A percentile compares a stretch with the other conserved stretches of the same genome.
Evolutionary conservation across 2,113 vertebrate species (phyloP).

Genomic region (Vanacampus margaritifer): DNA sequence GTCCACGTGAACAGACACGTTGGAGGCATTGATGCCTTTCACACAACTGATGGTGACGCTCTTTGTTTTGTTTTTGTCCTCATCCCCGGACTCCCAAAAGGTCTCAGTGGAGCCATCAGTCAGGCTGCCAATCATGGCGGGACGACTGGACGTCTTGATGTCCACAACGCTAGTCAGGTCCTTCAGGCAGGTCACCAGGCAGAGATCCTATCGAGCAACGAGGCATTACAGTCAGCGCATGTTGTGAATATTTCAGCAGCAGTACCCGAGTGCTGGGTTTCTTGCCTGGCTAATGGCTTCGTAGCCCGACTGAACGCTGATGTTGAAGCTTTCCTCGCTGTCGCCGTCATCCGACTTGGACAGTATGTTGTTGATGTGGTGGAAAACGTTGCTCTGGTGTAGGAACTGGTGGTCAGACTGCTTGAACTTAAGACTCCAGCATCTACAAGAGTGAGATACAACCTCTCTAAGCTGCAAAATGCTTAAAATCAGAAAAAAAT

Average conservation of each 20-base stretch:
- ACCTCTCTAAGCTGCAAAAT: not conserved
- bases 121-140: constrained; percentile 98
- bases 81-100: constrained; percentile 98
- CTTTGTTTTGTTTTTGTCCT: constrained; percentile 99
- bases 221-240: constrained; percentile 1
- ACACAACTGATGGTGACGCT: constrained; percentile 95
- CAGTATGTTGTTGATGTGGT: constrained; percentile 99
- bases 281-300: constrained; percentile 93
- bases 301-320: constrained; percentile 95
- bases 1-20: constrained; percentile 93
- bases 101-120: constrained; percentile 98
- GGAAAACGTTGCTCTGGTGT: constrained; percentile 98
- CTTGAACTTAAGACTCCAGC: constrained; percentile 99
- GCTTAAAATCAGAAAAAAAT: not conserved
- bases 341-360: constrained; percentile 98
- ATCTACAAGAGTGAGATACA: constrained; percentile 67
- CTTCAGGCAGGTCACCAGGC: constrained; percentile 92
- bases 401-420: constrained; percentile 98
- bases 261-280: not conserved
- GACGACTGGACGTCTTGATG: constrained; percentile 96
- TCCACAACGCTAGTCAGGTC: constrained; percentile 94
- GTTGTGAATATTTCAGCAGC: not conserved
- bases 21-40: constrained; percentile 91
- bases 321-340: constrained; percentile 97
- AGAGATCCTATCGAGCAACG: constrained; percentile 78